A percentile compares a stretch with the other conserved stretches of the same genome.
These are phyloP conservation scores for Conomelus anceps DNA, from an alignment of 2,888 invertebrate species.

Conservation along the genomic window DNA sequence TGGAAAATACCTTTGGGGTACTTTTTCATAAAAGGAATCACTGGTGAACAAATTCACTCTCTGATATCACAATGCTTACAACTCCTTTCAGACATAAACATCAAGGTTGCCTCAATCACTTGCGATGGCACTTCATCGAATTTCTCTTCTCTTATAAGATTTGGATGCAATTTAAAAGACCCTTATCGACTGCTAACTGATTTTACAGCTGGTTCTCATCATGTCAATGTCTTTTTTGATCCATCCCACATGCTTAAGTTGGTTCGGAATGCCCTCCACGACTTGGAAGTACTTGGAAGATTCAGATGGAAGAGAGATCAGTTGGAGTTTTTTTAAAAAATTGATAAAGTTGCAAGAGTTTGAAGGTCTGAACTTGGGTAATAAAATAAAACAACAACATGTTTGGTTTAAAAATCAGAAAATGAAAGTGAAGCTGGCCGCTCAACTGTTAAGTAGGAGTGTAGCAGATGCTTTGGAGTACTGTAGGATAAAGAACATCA, in stretches of 20 bases:
- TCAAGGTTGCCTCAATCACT: neutral
- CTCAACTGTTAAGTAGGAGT: neutral
- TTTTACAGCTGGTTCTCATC: constrained; percentile 17
- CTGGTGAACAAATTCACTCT: constrained; percentile 5
- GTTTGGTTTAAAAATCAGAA: no score
- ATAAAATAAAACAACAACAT: constrained; percentile 25
- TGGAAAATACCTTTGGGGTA: no score
- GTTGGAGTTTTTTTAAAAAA: constrained; percentile 27
- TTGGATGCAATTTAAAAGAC: constrained; percentile 22
- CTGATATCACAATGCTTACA: constrained; percentile 10
- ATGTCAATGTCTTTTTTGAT: constrained; percentile 25
- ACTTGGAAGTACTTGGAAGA: constrained; percentile 13
- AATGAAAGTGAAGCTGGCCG: no score
- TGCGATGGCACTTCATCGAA: neutral
- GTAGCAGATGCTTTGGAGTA: constrained; percentile 17
- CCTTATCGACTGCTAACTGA: constrained; percentile 13
- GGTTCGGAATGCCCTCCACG: constrained; percentile 28
- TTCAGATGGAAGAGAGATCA: constrained; percentile 17
- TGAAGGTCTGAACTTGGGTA: no score
- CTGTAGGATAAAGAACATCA: neutral
- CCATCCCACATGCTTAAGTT: constrained; percentile 30
- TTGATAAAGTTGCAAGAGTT: constrained; percentile 23
- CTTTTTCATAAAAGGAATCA: constrained; percentile 9
- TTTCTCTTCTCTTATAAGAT: neutral
- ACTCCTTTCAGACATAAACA: neutral